Conservation (phyloP, 2,113 vertebrate genomes). For the Taxidea taxus region DNA sequence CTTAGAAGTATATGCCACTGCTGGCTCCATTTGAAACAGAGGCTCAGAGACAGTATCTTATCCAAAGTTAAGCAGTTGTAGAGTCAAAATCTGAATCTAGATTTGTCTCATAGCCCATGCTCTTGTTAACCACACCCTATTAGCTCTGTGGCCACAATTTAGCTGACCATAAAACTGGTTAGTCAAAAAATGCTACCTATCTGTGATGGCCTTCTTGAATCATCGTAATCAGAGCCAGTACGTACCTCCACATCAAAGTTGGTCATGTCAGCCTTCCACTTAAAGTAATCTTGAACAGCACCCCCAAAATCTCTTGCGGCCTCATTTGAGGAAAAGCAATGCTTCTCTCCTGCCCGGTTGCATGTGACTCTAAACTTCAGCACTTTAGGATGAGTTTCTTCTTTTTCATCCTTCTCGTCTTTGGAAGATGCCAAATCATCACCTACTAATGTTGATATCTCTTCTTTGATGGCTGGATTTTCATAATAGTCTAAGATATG, state of each 20-base stretch:
- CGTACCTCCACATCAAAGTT: conserved; percentile 98
- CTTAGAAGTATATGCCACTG: neutral
- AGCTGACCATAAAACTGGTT: neutral
- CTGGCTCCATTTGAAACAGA: neutral
- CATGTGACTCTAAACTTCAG: conserved; percentile 95
- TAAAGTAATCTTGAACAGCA: conserved; percentile 94
- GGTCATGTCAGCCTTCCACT: conserved; percentile 99
- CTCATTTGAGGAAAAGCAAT: conserved; percentile 96
- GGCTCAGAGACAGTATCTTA: neutral
- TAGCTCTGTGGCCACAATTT: neutral
- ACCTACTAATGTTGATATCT: conserved; percentile 40
- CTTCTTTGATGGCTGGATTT: conserved; percentile 48
- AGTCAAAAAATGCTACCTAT: conserved; percentile 10
- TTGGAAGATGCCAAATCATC: conserved; percentile 11
- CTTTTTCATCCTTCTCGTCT: conserved; percentile 12
- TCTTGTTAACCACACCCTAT: neutral
- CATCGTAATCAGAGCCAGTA: conserved; percentile 53
- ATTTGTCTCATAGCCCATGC: neutral
- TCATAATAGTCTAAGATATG: conserved; percentile 35
- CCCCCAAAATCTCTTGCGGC: conserved; percentile 97
- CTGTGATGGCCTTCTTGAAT: neutral
- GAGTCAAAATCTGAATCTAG: neutral
- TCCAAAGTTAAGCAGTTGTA: neutral
- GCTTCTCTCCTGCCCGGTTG: conserved; percentile 94
- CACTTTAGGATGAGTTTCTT: conserved; percentile 67